phyloP scores from a whole-genome alignment of 2,797 vertebrate genomes.

The Orestias chungarensis region DNA sequence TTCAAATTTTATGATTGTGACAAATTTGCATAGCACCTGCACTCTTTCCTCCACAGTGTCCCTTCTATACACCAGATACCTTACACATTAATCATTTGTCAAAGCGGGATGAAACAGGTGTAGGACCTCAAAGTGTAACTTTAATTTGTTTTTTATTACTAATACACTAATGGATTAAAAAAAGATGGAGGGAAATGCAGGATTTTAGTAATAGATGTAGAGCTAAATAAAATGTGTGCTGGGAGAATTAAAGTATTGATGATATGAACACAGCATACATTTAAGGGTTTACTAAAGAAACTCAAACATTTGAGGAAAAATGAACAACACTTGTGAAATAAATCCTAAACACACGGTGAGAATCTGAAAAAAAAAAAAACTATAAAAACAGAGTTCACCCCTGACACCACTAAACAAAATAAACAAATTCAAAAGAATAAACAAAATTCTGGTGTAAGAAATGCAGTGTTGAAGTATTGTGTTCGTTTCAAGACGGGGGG shows the following conservation, averaged over 20 bases:
- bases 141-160: neutral
- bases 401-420: neutral
- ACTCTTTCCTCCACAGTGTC: neutral
- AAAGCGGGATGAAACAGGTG: neutral
- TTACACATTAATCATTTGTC: neutral
- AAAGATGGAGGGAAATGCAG: neutral
- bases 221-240: neutral
- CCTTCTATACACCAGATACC: neutral
- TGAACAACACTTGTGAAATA: neutral
- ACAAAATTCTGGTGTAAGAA: conserved; percentile 14
- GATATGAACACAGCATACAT: neutral
- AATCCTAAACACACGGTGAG: neutral
- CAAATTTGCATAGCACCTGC: neutral
- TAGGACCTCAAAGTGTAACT: neutral
- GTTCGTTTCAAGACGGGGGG: conserved; percentile 43
- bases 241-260: neutral
- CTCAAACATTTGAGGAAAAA: neutral
- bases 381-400: neutral
- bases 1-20: conserved; percentile 1
- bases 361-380: conserved; percentile 17
- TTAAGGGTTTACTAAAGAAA: neutral
- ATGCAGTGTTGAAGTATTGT: conserved; percentile 33
- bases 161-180: neutral
- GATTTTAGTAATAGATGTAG: neutral
- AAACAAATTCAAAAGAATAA: conserved; percentile 8